A percentile compares a stretch with the other conserved stretches of the same genome.
phyloP scores from a whole-genome alignment of 2,113 vertebrate genomes.

The Brachypteracias leptosomus region DNA sequence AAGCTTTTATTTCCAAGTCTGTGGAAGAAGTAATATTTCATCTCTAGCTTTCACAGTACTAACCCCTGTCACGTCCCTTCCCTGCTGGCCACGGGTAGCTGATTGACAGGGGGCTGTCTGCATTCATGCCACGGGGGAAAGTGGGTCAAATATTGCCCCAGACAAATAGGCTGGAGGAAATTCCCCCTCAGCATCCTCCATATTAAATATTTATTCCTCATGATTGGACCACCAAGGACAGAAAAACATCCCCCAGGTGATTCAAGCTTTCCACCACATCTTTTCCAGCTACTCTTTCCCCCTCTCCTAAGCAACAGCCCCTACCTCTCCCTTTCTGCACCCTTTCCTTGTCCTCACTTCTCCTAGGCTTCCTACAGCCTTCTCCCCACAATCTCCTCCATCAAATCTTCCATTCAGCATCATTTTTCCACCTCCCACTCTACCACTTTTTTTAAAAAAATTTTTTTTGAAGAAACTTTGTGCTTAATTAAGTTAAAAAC shows the following conservation, averaged over 20 bases:
- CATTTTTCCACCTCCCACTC: not conserved
- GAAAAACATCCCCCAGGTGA: not conserved
- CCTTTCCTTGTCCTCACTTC: not conserved
- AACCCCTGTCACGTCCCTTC: not conserved
- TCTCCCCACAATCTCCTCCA: not conserved
- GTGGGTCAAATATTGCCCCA: not conserved
- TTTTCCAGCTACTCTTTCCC: not conserved
- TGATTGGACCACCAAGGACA: not conserved
- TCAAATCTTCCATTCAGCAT: not conserved
- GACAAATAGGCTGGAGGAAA: not conserved
- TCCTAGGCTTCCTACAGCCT: not conserved
- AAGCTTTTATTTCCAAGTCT: slow-evolving; percentile 16
- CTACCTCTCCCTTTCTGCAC: not conserved
- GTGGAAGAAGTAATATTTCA: not conserved
- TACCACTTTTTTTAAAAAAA: not conserved
- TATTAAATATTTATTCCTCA: not conserved
- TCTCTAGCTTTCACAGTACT: not conserved
- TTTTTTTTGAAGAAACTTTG: not conserved
- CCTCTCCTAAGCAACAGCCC: not conserved
- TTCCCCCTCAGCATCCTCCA: not conserved
- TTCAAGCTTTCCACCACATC: not conserved
- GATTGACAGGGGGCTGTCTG: not conserved
- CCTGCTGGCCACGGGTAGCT: not conserved
- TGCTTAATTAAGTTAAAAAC: not conserved
- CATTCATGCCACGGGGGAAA: not conserved